Conservation (phyloP, 2,113 vertebrate species). For the Thunnus thynnus region DNA sequence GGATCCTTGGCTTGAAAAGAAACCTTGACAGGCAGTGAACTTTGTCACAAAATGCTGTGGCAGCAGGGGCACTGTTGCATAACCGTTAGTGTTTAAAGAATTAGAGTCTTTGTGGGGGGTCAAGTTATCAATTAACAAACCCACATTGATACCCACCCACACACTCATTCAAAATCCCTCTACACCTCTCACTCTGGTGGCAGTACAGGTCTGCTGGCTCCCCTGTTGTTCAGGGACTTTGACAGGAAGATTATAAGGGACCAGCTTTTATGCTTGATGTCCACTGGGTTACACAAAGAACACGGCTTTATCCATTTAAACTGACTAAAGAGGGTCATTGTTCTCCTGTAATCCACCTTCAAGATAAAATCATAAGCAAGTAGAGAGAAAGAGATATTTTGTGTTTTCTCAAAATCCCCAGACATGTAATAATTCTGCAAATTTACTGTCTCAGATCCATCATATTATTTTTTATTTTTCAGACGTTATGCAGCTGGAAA, state of each 20-base stretch:
- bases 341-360: constrained; percentile 54
- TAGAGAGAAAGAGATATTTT: constrained; percentile 10
- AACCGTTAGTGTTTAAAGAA: constrained; percentile 36
- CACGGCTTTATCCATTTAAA: constrained; percentile 51
- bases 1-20: constrained; percentile 9
- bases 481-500: constrained; percentile 23
- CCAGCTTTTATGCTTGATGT: constrained; percentile 59
- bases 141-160: constrained; percentile 47
- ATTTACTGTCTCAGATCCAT: constrained; percentile 24
- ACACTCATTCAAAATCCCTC: constrained; percentile 22
- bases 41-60: constrained; percentile 50
- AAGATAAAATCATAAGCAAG: constrained; percentile 48
- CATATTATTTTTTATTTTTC: not conserved
- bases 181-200: constrained; percentile 27
- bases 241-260: constrained; percentile 57
- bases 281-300: constrained; percentile 52
- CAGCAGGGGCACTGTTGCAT: constrained; percentile 52
- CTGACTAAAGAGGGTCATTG: constrained; percentile 53
- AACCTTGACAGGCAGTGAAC: constrained; percentile 37
- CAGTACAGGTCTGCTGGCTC: constrained; percentile 42
- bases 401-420: constrained; percentile 27
- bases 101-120: constrained; percentile 63
- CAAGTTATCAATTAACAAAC: constrained; percentile 72
- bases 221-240: constrained; percentile 46
- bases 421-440: constrained; percentile 16